A percentile compares a stretch with the other conserved stretches of the same genome.
These are phyloP conservation scores for Prionace glauca DNA, from an alignment of 2,797 vertebrate genomes.

Conservation along the genomic window DNA sequence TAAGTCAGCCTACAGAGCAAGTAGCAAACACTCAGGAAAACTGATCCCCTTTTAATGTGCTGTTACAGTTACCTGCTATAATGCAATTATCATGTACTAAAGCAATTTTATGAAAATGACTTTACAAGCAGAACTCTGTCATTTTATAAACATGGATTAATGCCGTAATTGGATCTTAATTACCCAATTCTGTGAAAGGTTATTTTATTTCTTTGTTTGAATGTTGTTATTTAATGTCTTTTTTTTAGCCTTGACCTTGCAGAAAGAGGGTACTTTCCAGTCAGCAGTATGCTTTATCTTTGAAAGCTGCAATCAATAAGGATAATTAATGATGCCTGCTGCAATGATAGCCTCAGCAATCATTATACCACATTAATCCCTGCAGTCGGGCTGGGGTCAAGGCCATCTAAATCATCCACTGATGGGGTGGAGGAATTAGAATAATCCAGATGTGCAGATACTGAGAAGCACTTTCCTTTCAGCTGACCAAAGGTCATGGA, in stretches of 20 bases:
- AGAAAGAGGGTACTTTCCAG: conserved; percentile 91
- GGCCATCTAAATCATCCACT: conserved; percentile 91
- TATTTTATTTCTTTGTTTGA: conserved; percentile 79
- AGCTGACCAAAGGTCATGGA: neutral
- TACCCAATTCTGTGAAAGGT: conserved; percentile 60
- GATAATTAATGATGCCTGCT: conserved; percentile 99
- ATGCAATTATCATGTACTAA: conserved; percentile 52
- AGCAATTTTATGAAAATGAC: conserved; percentile 54
- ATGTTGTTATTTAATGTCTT: conserved; percentile 75
- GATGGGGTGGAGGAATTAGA: conserved; percentile 94
- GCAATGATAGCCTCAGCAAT: conserved; percentile 99
- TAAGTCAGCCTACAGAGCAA: conserved; percentile 45
- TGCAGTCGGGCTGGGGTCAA: conserved; percentile 95
- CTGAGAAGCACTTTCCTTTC: conserved; percentile 58
- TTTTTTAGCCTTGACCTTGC: conserved; percentile 95
- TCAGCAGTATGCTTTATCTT: conserved; percentile 99
- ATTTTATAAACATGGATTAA: conserved; percentile 55
- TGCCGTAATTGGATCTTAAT: conserved; percentile 67
- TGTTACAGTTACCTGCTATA: conserved; percentile 51
- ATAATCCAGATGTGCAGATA: conserved; percentile 86
- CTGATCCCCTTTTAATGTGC: conserved; percentile 47
- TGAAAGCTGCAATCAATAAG: conserved; percentile 99
- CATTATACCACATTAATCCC: conserved; percentile 97
- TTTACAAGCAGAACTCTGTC: conserved; percentile 55
- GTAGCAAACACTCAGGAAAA: conserved; percentile 47